A percentile compares a stretch with the other conserved stretches of the same genome.
phyloP scores from a whole-genome alignment of 1,140 invertebrate species.

The Rhyacophila brunnea region DNA sequence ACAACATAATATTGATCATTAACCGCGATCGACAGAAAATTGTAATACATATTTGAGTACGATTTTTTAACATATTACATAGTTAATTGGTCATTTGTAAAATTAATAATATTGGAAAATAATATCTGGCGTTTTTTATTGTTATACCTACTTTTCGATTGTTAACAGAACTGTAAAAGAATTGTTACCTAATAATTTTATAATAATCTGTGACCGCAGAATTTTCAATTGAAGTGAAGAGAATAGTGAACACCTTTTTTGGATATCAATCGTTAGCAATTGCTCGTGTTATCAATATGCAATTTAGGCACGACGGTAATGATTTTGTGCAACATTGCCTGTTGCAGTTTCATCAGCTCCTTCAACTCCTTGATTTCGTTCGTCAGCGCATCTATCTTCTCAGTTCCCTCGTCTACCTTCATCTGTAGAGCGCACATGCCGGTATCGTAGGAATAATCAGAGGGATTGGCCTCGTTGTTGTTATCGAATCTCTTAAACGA shows the following conservation, averaged over 20 bases:
- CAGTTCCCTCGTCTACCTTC: conserved; percentile 62
- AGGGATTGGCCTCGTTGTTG: conserved; percentile 55
- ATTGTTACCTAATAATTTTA: too few relatives aligned
- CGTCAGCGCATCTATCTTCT: conserved; percentile 59
- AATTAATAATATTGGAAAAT: too few relatives aligned
- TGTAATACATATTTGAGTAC: too few relatives aligned
- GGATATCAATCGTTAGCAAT: conserved; percentile 8
- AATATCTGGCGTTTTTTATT: too few relatives aligned
- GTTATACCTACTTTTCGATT: too few relatives aligned
- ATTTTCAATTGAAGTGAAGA: neutral
- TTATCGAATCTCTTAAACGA: conserved; percentile 64
- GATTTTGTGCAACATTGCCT: conserved; percentile 50
- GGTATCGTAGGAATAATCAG: conserved; percentile 50
- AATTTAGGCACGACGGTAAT: conserved; percentile 39
- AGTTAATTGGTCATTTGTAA: too few relatives aligned
- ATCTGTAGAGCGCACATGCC: conserved; percentile 57
- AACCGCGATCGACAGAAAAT: too few relatives aligned
- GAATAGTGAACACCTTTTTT: neutral
- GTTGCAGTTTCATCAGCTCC: conserved; percentile 54
- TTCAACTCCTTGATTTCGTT: conserved; percentile 65
- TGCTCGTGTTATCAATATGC: conserved; percentile 6
- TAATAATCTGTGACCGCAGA: neutral
- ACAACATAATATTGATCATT: too few relatives aligned
- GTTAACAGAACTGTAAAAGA: too few relatives aligned
- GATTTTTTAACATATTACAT: too few relatives aligned